Base-by-base conservation (phyloP, 2,113 vertebrate genomes). In the Erpornis zantholeuca region DNA sequence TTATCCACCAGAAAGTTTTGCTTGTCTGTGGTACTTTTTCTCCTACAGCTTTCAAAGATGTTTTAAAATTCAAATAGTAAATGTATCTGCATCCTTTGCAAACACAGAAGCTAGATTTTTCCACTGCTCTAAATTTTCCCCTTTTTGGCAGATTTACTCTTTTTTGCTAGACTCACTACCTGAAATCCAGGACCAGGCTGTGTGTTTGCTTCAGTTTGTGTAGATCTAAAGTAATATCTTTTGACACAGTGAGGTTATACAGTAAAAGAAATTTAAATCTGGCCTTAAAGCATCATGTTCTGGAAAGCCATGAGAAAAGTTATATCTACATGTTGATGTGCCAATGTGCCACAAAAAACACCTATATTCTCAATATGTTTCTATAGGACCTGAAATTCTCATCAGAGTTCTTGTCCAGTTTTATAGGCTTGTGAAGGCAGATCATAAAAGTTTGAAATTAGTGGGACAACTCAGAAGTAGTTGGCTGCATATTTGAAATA, bases 361-460 rank as follows among this genome's bases (percentile, higher is more conserved):
- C 6, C 38, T 23, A 15, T 83, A 40, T 36, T 82, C 56, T 76
- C 6, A 1, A 14, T 86, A 17, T 64, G 33, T 93, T 93, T 95
- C 88, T 87, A 3, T 44, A 36, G 1, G 6, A 59, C 27, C 93
- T 96, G 94, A 88, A 90, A 88, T 93, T 92, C 68, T 93, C 88
- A 88, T 95, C 92, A 90, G 56, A 33, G 28, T 45, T 90, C 79
- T 83, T 66, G 44, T 90, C 71, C 72, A 20, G 68, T 90, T 92
- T 96, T 81, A 94, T 25, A 35, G 63, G 20, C 52, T 94, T 73
- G 28, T 68, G 94, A 93, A 85, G 63, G 52, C 92, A 93, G 89
- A 80, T 88, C 72, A 88, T 93, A 86, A 93, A 93, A 75, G 42
- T 64, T 81, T 88, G 59, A 73, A 78, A 81, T 94, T 78, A 93